Evolutionary conservation across 2,797 vertebrate genomes (phyloP), one percentile per base, ranked within the genome.

Genomic region (Erethizon dorsatum): DNA sequence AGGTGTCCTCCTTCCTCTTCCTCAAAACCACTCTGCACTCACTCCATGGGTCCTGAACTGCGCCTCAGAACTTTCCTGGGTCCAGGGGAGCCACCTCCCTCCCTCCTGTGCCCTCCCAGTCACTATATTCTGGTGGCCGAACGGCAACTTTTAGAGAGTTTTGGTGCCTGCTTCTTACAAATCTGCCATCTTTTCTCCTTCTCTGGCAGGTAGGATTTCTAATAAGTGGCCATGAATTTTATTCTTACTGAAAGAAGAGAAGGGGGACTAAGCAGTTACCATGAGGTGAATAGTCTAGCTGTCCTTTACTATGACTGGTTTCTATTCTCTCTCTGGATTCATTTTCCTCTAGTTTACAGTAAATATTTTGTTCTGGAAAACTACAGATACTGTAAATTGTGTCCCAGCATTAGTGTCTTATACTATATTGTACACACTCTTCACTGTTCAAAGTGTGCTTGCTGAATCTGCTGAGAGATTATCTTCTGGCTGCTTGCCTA

Each of bases 301-400:
- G 73, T 31, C 37, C 2, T 57, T 6, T 0, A 11, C 5, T 1
- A 17, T 37, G 10, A 20, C 3, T 65, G 8, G 17, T 11, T 28
- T 65, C 15, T 77, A 5, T 14, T 45, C 5, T 65, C 13, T 78
- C 37, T 65, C 73, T 45, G 18, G 13, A 26, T 15, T 41, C 31
- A 52, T 33, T 41, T 12, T 24, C n/a, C 11, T 31, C 31, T 52
- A 0, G 0, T 71, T 82, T 47, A 37, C 12, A 12, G 0, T 5
- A 54, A 13, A 4, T n/a, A 13, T 59, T 57, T 26, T 54, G 8
- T n/a, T n/a, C 11, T 61, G 47, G 17, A 77, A 24, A n/a, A 20
- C 13, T 14, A 7, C 6, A 47, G 63, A 31, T 17, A 20, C 11
- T 33, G 7, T 69, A 4, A 37, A 13, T 10, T 8, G 24, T 26